These are phyloP conservation scores for Choloepus didactylus DNA, from an alignment of 2,797 vertebrate genomes.

Conservation along the genomic window DNA sequence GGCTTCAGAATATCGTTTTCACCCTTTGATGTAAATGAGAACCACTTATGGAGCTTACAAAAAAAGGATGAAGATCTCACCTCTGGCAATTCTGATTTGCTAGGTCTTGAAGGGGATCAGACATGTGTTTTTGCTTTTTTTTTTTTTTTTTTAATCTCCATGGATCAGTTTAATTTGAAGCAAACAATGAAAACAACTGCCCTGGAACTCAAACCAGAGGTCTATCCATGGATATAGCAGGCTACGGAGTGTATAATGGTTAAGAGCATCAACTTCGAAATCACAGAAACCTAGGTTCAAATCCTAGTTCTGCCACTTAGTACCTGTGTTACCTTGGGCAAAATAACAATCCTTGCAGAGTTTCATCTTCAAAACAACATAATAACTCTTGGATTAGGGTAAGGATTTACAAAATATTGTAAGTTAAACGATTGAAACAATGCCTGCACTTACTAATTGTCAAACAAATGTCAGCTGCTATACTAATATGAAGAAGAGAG, in stretches of 20 bases:
- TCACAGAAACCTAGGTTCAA: background rate
- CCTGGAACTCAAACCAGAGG: background rate
- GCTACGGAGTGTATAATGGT: background rate
- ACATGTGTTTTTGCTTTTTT: background rate
- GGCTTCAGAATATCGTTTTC: background rate
- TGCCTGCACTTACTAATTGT: background rate
- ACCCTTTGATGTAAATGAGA: background rate
- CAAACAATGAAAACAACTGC: background rate
- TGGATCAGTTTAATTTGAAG: background rate
- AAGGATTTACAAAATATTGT: background rate
- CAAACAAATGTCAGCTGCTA: background rate
- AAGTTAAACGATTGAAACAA: background rate
- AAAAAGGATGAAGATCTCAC: background rate
- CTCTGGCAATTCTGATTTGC: background rate
- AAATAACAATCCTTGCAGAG: background rate
- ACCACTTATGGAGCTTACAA: background rate
- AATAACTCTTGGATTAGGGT: background rate
- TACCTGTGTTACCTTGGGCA: background rate
- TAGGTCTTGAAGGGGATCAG: background rate
- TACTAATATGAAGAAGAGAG: background rate
- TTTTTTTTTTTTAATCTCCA: background rate
- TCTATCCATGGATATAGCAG: background rate
- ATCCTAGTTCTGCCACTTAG: background rate
- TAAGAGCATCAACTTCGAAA: background rate
- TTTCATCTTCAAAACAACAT: background rate